Evolutionary conservation across 2,888 invertebrate species (phyloP).

Genomic region (Campaea margaritaria): DNA sequence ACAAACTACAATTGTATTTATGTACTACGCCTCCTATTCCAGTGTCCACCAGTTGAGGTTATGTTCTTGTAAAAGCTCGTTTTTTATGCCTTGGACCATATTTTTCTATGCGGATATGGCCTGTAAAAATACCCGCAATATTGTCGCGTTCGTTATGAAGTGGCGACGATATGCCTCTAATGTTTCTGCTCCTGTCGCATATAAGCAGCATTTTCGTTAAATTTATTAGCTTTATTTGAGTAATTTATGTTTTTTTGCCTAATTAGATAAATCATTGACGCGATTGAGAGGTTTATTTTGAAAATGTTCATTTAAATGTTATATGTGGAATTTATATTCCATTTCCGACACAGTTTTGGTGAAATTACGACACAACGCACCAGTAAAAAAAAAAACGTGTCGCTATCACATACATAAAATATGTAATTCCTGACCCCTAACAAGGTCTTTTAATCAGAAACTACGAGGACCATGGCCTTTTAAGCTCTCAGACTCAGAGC

Average conservation of each 20-base stretch:
- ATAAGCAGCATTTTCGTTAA: constrained; percentile 9
- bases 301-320: constrained; percentile 6
- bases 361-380: neutral
- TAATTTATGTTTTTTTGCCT: constrained; percentile 4
- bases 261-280: constrained; percentile 12
- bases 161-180: constrained; percentile 36
- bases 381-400: neutral
- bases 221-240: constrained; percentile 16
- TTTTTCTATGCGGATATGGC: constrained; percentile 38
- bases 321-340: constrained; percentile 4
- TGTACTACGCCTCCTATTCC: too few species aligned
- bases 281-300: constrained; percentile 27
- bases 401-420: too few species aligned
- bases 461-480: too few species aligned
- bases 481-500: too few species aligned
- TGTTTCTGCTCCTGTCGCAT: constrained; percentile 21
- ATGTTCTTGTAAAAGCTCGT: too few species aligned
- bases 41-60: too few species aligned
- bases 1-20: too few species aligned
- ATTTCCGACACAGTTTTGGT: constrained; percentile 4
- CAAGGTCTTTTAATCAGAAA: too few species aligned
- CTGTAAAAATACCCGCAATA: constrained; percentile 50
- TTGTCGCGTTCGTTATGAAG: constrained; percentile 33
- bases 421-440: too few species aligned
- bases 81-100: constrained; percentile 24